A percentile compares a stretch with the other conserved stretches of the same genome.
Conservation (phyloP, 2,888 invertebrate genomes). For the Hemicrepidius hirtus region DNA sequence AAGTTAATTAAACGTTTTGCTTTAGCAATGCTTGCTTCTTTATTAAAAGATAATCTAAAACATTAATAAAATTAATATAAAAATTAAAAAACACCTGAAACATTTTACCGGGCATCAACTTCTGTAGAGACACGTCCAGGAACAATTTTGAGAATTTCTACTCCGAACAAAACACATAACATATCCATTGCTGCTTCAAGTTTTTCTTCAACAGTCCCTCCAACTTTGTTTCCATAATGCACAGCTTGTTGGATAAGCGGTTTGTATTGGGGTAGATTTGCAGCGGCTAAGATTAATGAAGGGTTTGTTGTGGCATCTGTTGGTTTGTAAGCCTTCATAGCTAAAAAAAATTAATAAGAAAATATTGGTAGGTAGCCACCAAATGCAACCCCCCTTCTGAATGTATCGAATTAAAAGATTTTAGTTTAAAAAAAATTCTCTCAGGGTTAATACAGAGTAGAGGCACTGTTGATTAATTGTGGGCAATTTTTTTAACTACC, state of each 20-base stretch:
- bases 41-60: constrained; percentile 92
- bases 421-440: too few relatives aligned
- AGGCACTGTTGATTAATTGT: too few relatives aligned
- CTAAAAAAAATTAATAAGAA: constrained; percentile 77
- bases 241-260: constrained; percentile 93
- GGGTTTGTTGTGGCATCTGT: constrained; percentile 99
- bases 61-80: constrained; percentile 17
- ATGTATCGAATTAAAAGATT: too few relatives aligned
- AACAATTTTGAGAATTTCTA: constrained; percentile 97
- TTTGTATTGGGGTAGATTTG: constrained; percentile 95
- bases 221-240: constrained; percentile 84
- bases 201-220: constrained; percentile 83
- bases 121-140: constrained; percentile 98
- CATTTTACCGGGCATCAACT: constrained; percentile 90
- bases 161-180: constrained; percentile 95
- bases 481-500: too few relatives aligned
- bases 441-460: too few relatives aligned
- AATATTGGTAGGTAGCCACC: too few relatives aligned
- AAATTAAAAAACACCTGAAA: constrained; percentile 17
- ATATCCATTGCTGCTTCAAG: constrained; percentile 92
- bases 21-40: constrained; percentile 91
- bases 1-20: constrained; percentile 91
- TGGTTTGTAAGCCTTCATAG: constrained; percentile 97
- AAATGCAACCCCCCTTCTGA: too few relatives aligned
- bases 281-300: constrained; percentile 95